These are phyloP conservation scores for Acestrorhynchus altus DNA, from an alignment of 2,797 vertebrate genomes.

Conservation along the genomic window DNA sequence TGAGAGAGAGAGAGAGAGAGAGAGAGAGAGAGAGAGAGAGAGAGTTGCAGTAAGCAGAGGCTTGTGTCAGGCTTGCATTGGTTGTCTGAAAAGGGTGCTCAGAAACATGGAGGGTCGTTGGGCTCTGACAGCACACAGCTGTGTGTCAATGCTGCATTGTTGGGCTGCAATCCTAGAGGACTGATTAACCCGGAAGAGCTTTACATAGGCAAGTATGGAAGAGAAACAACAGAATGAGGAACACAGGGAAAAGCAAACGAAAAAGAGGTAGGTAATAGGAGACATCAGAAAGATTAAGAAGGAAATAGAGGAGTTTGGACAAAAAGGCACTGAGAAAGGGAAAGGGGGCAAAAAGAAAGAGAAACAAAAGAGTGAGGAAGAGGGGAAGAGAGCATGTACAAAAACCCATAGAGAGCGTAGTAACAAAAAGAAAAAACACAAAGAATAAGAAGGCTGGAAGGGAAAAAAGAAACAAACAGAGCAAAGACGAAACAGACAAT, in stretches of 20 bases:
- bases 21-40: constrained; percentile 22
- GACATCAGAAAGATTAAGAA: too few species aligned
- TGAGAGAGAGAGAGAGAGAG: not conserved
- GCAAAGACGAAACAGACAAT: too few species aligned
- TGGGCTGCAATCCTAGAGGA: constrained; percentile 77
- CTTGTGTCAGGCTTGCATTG: constrained; percentile 8
- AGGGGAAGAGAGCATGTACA: not conserved
- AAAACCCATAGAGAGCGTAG: too few species aligned
- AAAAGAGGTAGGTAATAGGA: too few species aligned
- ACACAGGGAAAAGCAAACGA: too few species aligned
- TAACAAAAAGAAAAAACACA: too few species aligned
- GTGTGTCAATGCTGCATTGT: constrained; percentile 65
- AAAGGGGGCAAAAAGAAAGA: constrained; percentile 62
- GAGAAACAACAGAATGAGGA: constrained; percentile 47
- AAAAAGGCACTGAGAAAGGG: too few species aligned
- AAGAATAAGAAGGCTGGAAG: too few species aligned
- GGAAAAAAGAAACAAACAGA: too few species aligned
- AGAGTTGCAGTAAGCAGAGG: not conserved
- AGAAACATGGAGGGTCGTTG: constrained; percentile 27
- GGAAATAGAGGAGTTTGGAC: too few species aligned
- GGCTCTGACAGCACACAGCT: constrained; percentile 65
- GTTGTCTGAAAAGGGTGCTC: constrained; percentile 26
- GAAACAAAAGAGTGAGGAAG: constrained; percentile 39
- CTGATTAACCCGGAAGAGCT: constrained; percentile 82
- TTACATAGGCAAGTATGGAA: constrained; percentile 75